A percentile compares a stretch with the other conserved stretches of the same genome.
Evolutionary conservation across 2,797 vertebrate species (phyloP).

Genomic region (Brachyrhaphis roseni): DNA sequence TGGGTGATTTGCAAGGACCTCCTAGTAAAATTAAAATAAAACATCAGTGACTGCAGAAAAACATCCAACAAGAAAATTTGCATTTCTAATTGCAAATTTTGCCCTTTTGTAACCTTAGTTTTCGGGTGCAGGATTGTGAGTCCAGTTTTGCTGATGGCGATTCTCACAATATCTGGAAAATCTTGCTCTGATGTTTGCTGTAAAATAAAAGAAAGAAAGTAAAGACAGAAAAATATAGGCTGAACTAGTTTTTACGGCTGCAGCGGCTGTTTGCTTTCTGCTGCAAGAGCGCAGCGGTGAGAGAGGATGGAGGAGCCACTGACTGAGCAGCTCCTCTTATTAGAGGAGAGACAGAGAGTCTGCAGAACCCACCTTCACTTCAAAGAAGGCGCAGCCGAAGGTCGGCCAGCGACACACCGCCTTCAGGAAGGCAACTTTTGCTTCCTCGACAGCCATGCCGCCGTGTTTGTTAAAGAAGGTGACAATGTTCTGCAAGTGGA

Average conservation of each 20-base stretch:
- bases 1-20: constrained; percentile 86
- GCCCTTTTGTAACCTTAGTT: constrained; percentile 86
- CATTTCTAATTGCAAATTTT: neutral
- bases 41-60: neutral
- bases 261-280: neutral
- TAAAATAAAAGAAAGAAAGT: constrained; percentile 5
- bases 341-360: neutral
- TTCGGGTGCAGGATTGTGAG: constrained; percentile 91
- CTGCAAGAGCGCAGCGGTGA: neutral
- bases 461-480: constrained; percentile 83
- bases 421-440: constrained; percentile 90
- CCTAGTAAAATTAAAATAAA: constrained; percentile 75
- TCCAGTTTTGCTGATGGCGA: constrained; percentile 93
- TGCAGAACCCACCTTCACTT: constrained; percentile 89
- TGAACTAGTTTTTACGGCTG: neutral
- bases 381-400: constrained; percentile 96
- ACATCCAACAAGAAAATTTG: no score
- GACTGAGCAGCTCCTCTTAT: constrained; percentile 11
- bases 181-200: constrained; percentile 93
- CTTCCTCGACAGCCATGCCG: constrained; percentile 85
- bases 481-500: constrained; percentile 80
- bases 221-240: neutral
- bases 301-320: constrained; percentile 18
- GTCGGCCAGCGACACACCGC: constrained; percentile 89
- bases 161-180: constrained; percentile 91